Percentiles rank a stretch among this genome's conserved stretches.
These are phyloP conservation scores for Achlya flavicornis DNA, from an alignment of 2,888 invertebrate genomes.

Conservation along the genomic window DNA sequence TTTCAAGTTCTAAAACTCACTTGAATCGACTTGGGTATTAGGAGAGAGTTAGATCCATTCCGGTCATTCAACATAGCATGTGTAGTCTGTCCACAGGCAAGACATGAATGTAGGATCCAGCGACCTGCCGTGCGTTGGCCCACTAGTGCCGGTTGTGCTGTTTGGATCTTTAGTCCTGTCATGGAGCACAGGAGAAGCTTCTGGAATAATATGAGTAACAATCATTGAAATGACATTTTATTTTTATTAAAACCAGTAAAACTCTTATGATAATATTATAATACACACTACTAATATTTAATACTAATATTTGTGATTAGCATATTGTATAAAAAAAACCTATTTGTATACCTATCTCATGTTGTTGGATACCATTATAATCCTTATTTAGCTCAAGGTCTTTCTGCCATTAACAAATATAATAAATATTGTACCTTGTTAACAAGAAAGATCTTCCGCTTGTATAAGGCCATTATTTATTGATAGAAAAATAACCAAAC, in stretches of 20 bases:
- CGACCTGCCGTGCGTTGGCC: slow-evolving; percentile 81
- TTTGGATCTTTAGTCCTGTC: slow-evolving; percentile 76
- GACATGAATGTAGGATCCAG: slow-evolving; percentile 86
- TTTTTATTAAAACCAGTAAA: slow-evolving; percentile 7
- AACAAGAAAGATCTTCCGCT: background rate
- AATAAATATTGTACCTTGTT: slow-evolving; percentile 11
- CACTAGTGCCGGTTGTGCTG: slow-evolving; percentile 84
- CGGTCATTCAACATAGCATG: slow-evolving; percentile 85
- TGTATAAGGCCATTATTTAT: background rate
- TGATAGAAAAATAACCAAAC: background rate
- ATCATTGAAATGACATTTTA: slow-evolving; percentile 22
- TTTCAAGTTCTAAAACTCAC: slow-evolving; percentile 67
- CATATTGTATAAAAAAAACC: no score
- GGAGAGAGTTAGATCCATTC: slow-evolving; percentile 64
- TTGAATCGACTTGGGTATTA: slow-evolving; percentile 83
- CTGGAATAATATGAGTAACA: slow-evolving; percentile 54
- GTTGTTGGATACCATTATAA: slow-evolving; percentile 11
- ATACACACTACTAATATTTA: no score
- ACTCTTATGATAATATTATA: no score
- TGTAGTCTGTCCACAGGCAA: slow-evolving; percentile 85
- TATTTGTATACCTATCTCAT: background rate
- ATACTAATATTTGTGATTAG: no score
- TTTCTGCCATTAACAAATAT: background rate
- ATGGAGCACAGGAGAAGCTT: slow-evolving; percentile 79
- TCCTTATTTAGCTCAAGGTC: slow-evolving; percentile 14